phyloP scores from a whole-genome alignment of 2,113 vertebrate genomes.

The Conger conger region DNA sequence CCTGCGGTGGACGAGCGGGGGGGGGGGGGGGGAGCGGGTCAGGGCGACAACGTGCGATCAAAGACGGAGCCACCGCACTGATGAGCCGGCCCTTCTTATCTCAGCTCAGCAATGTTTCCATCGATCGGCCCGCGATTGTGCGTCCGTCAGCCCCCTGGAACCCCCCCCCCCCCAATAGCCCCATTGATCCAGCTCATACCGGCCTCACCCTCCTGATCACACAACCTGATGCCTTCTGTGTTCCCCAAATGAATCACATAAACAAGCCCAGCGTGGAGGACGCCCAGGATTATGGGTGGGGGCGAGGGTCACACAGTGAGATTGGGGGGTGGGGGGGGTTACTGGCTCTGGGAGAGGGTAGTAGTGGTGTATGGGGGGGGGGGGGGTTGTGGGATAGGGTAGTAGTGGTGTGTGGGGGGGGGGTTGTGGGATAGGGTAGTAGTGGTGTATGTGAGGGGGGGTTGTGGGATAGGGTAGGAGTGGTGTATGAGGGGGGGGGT shows the following conservation, averaged over 20 bases:
- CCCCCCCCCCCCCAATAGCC: conserved; percentile 29
- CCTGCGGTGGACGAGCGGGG: background rate
- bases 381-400: conserved; percentile 7
- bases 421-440: background rate
- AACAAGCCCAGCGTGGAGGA: conserved; percentile 12
- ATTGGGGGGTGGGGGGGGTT: conserved; percentile 17
- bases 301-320: conserved; percentile 5
- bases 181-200: conserved; percentile 55
- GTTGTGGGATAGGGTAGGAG: conserved; percentile 25
- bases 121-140: conserved; percentile 57
- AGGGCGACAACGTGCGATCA: conserved; percentile 52
- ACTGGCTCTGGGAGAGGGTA: conserved; percentile 13
- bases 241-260: conserved; percentile 30
- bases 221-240: conserved; percentile 57
- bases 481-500: background rate
- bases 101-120: conserved; percentile 58
- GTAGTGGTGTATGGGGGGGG: no score
- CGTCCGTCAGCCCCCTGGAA: conserved; percentile 55
- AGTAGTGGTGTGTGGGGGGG: background rate
- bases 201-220: conserved; percentile 54
- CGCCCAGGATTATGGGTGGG: background rate
- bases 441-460: background rate
- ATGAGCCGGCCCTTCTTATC: conserved; percentile 58
- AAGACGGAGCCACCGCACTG: conserved; percentile 36
- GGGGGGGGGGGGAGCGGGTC: background rate